These are phyloP conservation scores for Micronycteris hirsuta DNA, from an alignment of 2,113 vertebrate genomes.

Conservation along the genomic window DNA sequence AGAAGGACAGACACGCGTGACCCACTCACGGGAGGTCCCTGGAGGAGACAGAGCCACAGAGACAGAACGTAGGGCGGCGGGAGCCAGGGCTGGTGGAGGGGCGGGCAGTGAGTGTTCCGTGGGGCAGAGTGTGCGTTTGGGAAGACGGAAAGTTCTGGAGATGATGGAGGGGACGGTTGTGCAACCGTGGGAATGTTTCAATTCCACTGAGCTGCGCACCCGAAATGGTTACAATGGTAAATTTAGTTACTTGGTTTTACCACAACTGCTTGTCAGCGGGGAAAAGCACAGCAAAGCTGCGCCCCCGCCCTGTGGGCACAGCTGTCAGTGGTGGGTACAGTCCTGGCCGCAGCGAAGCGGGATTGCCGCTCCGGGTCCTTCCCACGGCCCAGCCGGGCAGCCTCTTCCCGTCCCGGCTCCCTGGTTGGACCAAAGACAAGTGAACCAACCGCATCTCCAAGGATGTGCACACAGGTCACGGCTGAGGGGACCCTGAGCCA, in stretches of 20 bases:
- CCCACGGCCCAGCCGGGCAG: rapidly evolving
- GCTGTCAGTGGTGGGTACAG: rapidly evolving
- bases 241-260: not conserved
- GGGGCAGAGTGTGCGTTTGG: not conserved
- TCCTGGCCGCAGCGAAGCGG: no score
- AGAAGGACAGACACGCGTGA: rapidly evolving
- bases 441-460: rapidly evolving
- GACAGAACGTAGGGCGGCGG: no score
- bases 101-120: no score
- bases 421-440: not conserved
- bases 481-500: not conserved
- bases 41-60: rapidly evolving
- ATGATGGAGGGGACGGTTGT: rapidly evolving
- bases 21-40: rapidly evolving
- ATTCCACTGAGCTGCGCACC: rapidly evolving
- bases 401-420: rapidly evolving
- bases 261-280: no score
- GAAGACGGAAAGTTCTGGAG: not conserved
- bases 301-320: not conserved
- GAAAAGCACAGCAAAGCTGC: not conserved
- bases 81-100: rapidly evolving
- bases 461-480: rapidly evolving
- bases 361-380: rapidly evolving
- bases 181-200: rapidly evolving
- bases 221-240: rapidly evolving